Evolutionary conservation across 2,113 vertebrate species (phyloP), one percentile per base, ranked within the genome.

Genomic region (Nesogale talazaci): DNA sequence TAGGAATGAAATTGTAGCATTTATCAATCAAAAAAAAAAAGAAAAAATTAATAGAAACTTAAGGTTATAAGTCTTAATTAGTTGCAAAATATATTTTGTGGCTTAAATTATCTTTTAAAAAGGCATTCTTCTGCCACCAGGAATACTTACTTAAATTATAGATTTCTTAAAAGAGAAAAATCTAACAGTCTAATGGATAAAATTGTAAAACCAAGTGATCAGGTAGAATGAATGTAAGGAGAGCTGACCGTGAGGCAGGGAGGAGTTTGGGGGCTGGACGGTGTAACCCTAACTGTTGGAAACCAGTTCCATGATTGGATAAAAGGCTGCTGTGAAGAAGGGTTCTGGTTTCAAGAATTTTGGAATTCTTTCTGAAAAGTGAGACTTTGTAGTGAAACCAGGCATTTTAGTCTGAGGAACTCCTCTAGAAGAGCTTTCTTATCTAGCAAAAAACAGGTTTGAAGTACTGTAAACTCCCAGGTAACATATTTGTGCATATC

Each of bases 21-120:
- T n/a, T n/a, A n/a, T n/a, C n/a, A n/a, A n/a, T n/a, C n/a, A n/a
- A n/a, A n/a, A n/a, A n/a, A n/a, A n/a, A n/a, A n/a, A n/a, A n/a
- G n/a, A 61, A 38, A 65, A 91, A 52, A 12, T 52, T 52, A 12
- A 46, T 52, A 29, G 31, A 69, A 74, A 56, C 86, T 94, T 38
- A 88, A 90, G 25, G 1, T 79, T 79, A 59, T 80, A 80, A 34
- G 56, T 90, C 67, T 90, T 90, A 57, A 88, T 90, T n/a, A 83
- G 42, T 70, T 86, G 25, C 79, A 22, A 88, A 88, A 38, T 52
- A 2, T 88, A 16, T 89, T 88, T 85, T 95, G 52, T 94, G 56
- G 77, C 38, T 90, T 90, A 79, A 80, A n/a, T 46, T 75, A n/a
- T 78, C 23, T 92, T 92, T 40, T 65, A 83, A 83, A 83, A 83